Percentiles rank a stretch among this genome's conserved stretches.
These are phyloP conservation scores for Amphiprion percula DNA, from an alignment of 2,113 vertebrate species.

Conservation along the genomic window DNA sequence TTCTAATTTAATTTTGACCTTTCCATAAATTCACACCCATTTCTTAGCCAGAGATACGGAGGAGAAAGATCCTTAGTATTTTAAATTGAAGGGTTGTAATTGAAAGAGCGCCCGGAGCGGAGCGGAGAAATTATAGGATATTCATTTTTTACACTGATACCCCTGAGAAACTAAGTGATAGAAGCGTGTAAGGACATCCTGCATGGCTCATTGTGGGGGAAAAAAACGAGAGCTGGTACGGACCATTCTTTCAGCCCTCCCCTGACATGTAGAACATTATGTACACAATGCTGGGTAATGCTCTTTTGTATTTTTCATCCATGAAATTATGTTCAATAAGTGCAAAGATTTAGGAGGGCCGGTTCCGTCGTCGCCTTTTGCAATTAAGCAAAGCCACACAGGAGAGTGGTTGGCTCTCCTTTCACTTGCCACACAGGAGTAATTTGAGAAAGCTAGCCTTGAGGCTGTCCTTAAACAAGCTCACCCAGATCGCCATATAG, in stretches of 20 bases:
- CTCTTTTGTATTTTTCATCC: slow-evolving; percentile 59
- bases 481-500: slow-evolving; percentile 55
- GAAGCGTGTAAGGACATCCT: slow-evolving; percentile 58
- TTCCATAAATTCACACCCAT: slow-evolving; percentile 78
- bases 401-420: slow-evolving; percentile 54
- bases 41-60: slow-evolving; percentile 53
- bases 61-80: slow-evolving; percentile 65
- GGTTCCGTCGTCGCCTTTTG: slow-evolving; percentile 56
- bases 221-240: slow-evolving; percentile 11
- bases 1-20: slow-evolving; percentile 79
- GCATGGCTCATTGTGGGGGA: slow-evolving; percentile 35
- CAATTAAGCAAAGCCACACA: slow-evolving; percentile 68
- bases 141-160: slow-evolving; percentile 58
- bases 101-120: slow-evolving; percentile 66
- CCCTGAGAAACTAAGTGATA: slow-evolving; percentile 60
- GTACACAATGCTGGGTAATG: slow-evolving; percentile 37
- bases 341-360: slow-evolving; percentile 39
- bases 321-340: slow-evolving; percentile 58
- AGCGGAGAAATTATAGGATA: slow-evolving; percentile 66
- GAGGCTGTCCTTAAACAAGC: slow-evolving; percentile 75
- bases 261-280: slow-evolving; percentile 41
- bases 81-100: slow-evolving; percentile 78
- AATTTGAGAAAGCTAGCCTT: slow-evolving; percentile 73
- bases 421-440: slow-evolving; percentile 50
- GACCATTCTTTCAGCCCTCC: slow-evolving; percentile 29